These are phyloP conservation scores for Amiota mariae DNA, from an alignment of 2,888 invertebrate species.

Conservation along the genomic window DNA sequence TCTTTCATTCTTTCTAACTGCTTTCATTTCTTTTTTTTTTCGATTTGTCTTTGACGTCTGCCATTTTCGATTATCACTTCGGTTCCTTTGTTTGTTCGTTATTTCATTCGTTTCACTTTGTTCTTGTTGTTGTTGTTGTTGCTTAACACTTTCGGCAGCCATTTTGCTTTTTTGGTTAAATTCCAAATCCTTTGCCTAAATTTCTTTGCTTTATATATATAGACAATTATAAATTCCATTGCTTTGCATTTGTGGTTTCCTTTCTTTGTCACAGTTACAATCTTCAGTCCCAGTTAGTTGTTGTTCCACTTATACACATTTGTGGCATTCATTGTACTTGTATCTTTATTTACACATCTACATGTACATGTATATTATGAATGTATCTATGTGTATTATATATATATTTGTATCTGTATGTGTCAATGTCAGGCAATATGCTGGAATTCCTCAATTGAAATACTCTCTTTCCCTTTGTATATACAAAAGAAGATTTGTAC, in stretches of 20 bases:
- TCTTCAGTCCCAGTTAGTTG: no score
- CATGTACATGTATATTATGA: neutral
- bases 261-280: neutral
- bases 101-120: no score
- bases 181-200: constrained; percentile 5
- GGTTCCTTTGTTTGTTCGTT: constrained; percentile 23
- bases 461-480: constrained; percentile 34
- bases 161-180: constrained; percentile 52
- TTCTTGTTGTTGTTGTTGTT: constrained; percentile 18
- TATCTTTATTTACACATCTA: neutral
- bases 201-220: constrained; percentile 45
- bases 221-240: constrained; percentile 60
- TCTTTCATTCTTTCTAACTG: constrained; percentile 13
- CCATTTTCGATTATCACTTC: constrained; percentile 46
- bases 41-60: constrained; percentile 40
- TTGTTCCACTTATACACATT: no score
- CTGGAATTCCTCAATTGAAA: constrained; percentile 50
- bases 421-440: constrained; percentile 25
- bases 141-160: constrained; percentile 65
- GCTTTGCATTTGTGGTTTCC: constrained; percentile 41
- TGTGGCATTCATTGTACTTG: neutral
- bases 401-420: constrained; percentile 3
- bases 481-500: neutral
- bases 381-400: no score
- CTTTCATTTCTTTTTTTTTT: constrained; percentile 17